Conservation (phyloP, 2,888 invertebrate species). For the Himalopsyche kuldschensis region DNA sequence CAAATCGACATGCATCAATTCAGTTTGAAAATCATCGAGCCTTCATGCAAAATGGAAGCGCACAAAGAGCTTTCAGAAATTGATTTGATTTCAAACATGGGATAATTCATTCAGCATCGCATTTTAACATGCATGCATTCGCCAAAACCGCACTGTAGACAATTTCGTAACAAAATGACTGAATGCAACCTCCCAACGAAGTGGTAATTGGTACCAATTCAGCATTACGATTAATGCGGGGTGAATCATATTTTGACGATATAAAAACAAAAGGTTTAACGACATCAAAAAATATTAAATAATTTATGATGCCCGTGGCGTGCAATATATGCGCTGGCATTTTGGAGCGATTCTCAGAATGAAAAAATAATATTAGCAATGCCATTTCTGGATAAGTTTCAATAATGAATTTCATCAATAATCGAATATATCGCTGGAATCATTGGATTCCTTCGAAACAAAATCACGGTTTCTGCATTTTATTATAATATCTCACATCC, state of each 20-base stretch:
- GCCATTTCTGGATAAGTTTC: too few relatives aligned
- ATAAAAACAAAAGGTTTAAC: too few relatives aligned
- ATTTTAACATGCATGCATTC: not conserved
- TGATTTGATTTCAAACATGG: not conserved
- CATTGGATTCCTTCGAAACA: too few relatives aligned
- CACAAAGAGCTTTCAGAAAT: not conserved
- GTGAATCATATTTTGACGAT: not conserved
- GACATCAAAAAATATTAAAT: too few relatives aligned
- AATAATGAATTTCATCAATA: too few relatives aligned
- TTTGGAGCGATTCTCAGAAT: too few relatives aligned
- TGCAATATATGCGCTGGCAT: too few relatives aligned
- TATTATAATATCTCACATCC: too few relatives aligned
- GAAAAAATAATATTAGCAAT: too few relatives aligned
- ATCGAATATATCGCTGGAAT: too few relatives aligned
- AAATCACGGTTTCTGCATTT: too few relatives aligned
- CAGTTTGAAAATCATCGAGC: not conserved
- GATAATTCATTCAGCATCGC: not conserved
- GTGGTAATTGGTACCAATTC: not conserved
- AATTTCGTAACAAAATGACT: conserved; percentile 5
- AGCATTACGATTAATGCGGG: not conserved
- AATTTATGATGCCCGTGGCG: too few relatives aligned
- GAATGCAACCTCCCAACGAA: not conserved
- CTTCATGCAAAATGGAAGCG: not conserved
- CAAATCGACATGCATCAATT: not conserved
- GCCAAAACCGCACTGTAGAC: not conserved